phyloP scores from a whole-genome alignment of 2,888 invertebrate genomes.

The Polydrusus tereticollis region DNA sequence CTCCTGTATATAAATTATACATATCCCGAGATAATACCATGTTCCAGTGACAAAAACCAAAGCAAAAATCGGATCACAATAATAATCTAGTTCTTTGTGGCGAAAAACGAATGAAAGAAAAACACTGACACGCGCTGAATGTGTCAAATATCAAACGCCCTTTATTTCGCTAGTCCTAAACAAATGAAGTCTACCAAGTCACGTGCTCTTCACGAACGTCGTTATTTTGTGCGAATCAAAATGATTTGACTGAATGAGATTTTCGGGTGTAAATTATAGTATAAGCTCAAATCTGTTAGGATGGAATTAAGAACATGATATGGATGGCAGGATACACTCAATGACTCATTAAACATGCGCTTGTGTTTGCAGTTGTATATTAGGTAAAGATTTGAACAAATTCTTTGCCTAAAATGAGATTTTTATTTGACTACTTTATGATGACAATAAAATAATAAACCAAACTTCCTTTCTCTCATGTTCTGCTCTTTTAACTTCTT shows the following conservation, averaged over 20 bases:
- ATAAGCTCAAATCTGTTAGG: conserved; percentile 47
- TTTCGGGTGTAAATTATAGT: conserved; percentile 55
- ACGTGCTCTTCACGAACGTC: conserved; percentile 58
- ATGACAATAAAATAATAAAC: too few species aligned
- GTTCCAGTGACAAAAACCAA: neutral
- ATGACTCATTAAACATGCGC: conserved; percentile 41
- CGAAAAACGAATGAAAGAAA: conserved; percentile 65
- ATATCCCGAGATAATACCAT: too few species aligned
- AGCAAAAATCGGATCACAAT: conserved; percentile 55
- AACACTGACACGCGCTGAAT: conserved; percentile 63
- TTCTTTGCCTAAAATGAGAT: too few species aligned
- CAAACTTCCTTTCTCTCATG: too few species aligned
- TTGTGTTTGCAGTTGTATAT: conserved; percentile 19
- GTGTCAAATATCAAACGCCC: conserved; percentile 64
- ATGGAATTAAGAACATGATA: conserved; percentile 56
- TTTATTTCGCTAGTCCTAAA: conserved; percentile 55
- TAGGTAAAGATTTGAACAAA: conserved; percentile 1
- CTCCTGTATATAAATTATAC: too few species aligned
- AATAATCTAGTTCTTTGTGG: conserved; percentile 59
- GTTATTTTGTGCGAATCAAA: conserved; percentile 53
- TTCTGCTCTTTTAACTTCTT: too few species aligned
- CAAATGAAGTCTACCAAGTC: conserved; percentile 58
- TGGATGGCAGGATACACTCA: conserved; percentile 33
- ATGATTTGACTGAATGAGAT: conserved; percentile 54
- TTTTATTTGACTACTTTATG: too few species aligned